Conservation (phyloP, 2,888 invertebrate species). For the Sesamia inferens region DNA sequence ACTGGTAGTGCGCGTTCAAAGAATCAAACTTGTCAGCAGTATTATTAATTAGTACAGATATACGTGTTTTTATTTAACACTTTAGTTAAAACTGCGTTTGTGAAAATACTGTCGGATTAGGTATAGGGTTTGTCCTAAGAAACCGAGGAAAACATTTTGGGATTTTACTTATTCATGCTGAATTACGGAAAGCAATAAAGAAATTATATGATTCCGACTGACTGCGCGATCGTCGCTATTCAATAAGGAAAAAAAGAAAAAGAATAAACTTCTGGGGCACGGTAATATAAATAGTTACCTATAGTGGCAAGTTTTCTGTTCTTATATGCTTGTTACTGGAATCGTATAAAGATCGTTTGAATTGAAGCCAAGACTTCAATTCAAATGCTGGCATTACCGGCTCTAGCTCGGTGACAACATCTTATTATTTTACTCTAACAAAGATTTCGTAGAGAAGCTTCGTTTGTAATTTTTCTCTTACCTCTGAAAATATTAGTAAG, state of each 20-base stretch:
- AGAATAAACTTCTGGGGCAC: slow-evolving; percentile 8
- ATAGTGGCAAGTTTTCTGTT: slow-evolving; percentile 21
- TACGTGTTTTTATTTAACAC: neutral
- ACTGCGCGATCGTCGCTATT: neutral
- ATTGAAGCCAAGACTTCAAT: slow-evolving; percentile 62
- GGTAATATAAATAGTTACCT: slow-evolving; percentile 20
- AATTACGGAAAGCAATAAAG: slow-evolving; percentile 7
- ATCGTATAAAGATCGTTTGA: slow-evolving; percentile 22
- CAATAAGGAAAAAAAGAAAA: neutral
- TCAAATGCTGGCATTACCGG: slow-evolving; percentile 65
- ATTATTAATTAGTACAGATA: neutral
- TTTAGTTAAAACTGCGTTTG: neutral
- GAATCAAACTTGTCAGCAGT: neutral
- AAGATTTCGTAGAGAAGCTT: slow-evolving; percentile 19
- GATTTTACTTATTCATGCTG: neutral
- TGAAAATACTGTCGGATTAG: neutral
- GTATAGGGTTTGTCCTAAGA: neutral
- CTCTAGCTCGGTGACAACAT: slow-evolving; percentile 63
- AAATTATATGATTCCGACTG: neutral
- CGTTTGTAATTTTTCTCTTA: neutral
- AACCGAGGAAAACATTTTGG: slow-evolving; percentile 1
- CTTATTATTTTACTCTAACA: slow-evolving; percentile 49
- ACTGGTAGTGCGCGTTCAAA: neutral
- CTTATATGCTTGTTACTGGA: slow-evolving; percentile 35
- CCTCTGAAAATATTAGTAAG: neutral